Evolutionary conservation across 2,888 invertebrate genomes (phyloP).

Genomic region (Acronicta alni): DNA sequence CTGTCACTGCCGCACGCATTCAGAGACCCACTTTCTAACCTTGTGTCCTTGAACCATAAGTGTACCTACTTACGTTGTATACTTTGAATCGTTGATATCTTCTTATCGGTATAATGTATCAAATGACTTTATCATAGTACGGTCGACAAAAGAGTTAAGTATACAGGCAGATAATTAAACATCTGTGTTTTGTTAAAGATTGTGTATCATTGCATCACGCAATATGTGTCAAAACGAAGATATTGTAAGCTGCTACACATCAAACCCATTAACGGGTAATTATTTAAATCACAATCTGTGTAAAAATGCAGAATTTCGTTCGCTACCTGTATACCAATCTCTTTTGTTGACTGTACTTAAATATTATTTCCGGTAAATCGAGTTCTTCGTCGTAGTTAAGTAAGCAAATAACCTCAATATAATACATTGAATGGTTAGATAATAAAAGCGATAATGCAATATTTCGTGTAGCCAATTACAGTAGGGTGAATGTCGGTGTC

Average conservation of each 20-base stretch:
- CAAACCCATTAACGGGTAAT: no score
- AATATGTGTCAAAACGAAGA: no score
- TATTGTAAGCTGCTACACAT: no score
- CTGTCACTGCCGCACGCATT: constrained; percentile 76
- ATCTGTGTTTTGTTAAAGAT: no score
- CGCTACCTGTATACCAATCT: no score
- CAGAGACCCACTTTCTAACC: constrained; percentile 81
- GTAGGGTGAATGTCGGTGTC: constrained; percentile 56
- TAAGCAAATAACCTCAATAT: constrained; percentile 41
- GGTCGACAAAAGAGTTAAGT: no score
- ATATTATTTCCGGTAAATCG: constrained; percentile 21
- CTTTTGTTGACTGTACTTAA: no score
- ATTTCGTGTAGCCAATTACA: constrained; percentile 60
- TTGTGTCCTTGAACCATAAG: constrained; percentile 76
- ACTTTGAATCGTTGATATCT: constrained; percentile 29
- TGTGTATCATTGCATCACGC: no score
- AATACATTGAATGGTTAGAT: constrained; percentile 36
- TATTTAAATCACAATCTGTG: no score
- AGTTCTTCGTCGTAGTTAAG: constrained; percentile 4
- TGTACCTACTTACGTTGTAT: constrained; percentile 38
- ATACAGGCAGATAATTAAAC: no score
- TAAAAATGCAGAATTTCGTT: no score
- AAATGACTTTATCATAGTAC: neutral
- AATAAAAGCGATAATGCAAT: constrained; percentile 48
- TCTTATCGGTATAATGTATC: constrained; percentile 19